Base-by-base conservation (phyloP, 2,888 invertebrate species). In the Orthosia incerta region DNA sequence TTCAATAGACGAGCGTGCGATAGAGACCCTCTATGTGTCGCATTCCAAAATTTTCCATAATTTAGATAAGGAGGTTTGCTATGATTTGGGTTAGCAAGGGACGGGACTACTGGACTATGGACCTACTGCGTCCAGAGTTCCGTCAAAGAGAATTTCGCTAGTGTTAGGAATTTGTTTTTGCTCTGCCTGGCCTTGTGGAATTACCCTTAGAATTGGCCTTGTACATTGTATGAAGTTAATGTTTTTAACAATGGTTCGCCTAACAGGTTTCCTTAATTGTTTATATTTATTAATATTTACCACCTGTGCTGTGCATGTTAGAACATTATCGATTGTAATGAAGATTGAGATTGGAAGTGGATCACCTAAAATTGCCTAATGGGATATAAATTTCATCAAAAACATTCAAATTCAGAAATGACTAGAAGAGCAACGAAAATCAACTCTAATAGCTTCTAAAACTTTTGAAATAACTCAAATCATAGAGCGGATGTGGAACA, bases 1-100 rank as follows among this genome's bases (percentile, higher is more conserved):
- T 84, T 80, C 78, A 70, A 81, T 83, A 78, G 77, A 81, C 69
- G 71, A 79, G 88, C 82, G 94, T 88, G 93, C 86, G 93, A 94
- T 88, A 90, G 91, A 91, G 93, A 92, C 81, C 78, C 81, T 80
- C 81, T 87, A 90, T 89, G 89, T 87, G 92, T 92, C 91, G 91
- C 96, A 96, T 96, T 96, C 96, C 96, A 93, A 96, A 95, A 94
- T 95, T 94, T 95, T 95, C 95, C 95, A 95, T 95, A 95, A 95
- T 94, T 95, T 95, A 95, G 95, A 96, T 96, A 96, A 96, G 92
- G 90, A 93, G 93, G 95, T 96, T 96, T 91, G 94, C 95, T 95
- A 95, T 94, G 95, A 95, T 95, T 95, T 95, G 95, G 95, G 96
- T 89, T 95, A 95, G 83, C 90, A 72, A 76, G 67, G 80, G 65